Base-by-base conservation (phyloP, 2,113 vertebrate species). In the Sylvietta virens region DNA sequence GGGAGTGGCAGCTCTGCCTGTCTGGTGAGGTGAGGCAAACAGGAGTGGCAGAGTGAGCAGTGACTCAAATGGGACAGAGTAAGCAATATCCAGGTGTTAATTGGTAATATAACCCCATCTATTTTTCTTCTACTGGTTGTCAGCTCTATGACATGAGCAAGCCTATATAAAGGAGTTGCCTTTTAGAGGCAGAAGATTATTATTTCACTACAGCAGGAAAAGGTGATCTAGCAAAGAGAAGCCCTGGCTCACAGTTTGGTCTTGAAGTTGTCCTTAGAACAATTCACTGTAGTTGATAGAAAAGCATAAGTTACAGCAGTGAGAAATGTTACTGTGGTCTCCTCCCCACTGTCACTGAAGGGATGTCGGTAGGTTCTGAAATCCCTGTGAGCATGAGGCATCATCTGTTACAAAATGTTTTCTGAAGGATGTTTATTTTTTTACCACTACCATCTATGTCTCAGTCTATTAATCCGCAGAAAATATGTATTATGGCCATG, bases 231-330 rank as follows among this genome's bases (percentile, higher is more conserved):
- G 27, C n/a, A 33, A 71, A 28, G 65, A 54, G 37, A 85, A 93
- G 37, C 5, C 5, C 6, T 45, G 12, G 42, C 14, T 62, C 37
- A 30, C 19, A 53, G 42, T 61, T 66, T 53, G 48, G 47, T 79
- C 70, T 48, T 64, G 17, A 80, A 26, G 22, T 33, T 60, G 9
- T 48, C 17, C 42, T 42, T 78, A 39, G 40, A 57, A 53, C 26
- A 81, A 13, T 47, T 57, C 23, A 8, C n/a, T 54, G 30, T 21
- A 37, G 26, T 51, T 61, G n/a, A 40, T 13, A 48, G 56, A 50
- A 81, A 64, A 42, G 16, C 0, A 0, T 45, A 15, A 48, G 22
- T 27, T 54, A 33, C 1, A 3, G 8, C 81, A n/a, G 33, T 15
- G 13, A 48, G 53, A 51, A 65, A 21, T 37, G 39, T 61, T 48